Percentiles rank a stretch among this genome's conserved stretches.
Conservation (phyloP, 2,113 vertebrate species). For the Clarias macrocephalus region DNA sequence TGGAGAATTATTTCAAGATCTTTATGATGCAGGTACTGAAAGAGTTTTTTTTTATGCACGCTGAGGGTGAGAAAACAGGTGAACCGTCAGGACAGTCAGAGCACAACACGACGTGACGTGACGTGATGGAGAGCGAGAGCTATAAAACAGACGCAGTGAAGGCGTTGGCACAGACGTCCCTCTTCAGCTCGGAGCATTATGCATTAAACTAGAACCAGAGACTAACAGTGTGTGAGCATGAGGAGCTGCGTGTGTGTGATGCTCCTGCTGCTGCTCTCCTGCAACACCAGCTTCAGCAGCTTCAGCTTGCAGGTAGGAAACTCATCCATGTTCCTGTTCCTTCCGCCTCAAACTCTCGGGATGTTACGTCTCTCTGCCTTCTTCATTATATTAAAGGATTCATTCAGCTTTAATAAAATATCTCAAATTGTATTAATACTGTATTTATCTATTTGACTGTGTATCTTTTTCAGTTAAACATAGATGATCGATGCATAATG, state of each 20-base stretch:
- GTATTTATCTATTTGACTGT: too few species aligned
- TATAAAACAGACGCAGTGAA: neutral
- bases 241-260: neutral
- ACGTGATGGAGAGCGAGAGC: neutral
- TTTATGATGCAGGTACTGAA: neutral
- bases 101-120: neutral
- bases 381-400: neutral
- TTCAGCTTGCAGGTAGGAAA: neutral
- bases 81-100: neutral
- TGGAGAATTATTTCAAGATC: neutral
- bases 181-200: neutral
- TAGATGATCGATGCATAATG: too few species aligned
- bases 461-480: too few species aligned
- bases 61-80: neutral
- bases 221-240: neutral
- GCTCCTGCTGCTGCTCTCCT: slow-evolving; percentile 4
- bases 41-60: neutral
- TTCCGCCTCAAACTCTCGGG: neutral
- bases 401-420: too few species aligned
- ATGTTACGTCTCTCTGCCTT: neutral
- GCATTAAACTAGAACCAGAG: neutral
- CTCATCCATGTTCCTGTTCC: neutral
- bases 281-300: neutral
- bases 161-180: neutral
- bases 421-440: too few species aligned